A percentile compares a stretch with the other conserved stretches of the same genome.
Conservation (phyloP, 2,113 vertebrate genomes). For the Hoplias malabaricus region DNA sequence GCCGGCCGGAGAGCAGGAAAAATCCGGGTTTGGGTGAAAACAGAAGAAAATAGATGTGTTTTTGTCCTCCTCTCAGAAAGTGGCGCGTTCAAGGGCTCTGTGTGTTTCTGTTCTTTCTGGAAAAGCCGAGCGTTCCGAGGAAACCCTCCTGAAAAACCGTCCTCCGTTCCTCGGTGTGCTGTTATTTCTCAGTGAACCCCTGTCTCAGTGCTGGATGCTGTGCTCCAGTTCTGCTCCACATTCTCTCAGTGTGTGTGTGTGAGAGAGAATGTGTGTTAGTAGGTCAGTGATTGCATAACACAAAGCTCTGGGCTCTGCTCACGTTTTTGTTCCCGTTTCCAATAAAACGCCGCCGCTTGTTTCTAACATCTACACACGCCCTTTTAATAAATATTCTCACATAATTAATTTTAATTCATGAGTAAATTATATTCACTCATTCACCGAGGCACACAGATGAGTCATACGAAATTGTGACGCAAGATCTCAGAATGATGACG, state of each 20-base stretch:
- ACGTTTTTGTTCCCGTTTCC: conserved; percentile 69
- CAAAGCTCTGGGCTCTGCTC: conserved; percentile 74
- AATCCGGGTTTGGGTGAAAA: background rate
- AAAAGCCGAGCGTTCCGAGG: too few relatives aligned
- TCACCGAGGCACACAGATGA: too few relatives aligned
- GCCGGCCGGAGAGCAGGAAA: background rate
- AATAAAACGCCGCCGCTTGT: too few relatives aligned
- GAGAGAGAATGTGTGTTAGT: conserved; percentile 87
- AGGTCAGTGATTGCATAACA: conserved; percentile 84
- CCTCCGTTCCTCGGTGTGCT: too few relatives aligned
- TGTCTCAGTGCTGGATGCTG: conserved; percentile 65
- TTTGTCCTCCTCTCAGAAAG: background rate
- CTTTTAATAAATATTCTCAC: too few relatives aligned
- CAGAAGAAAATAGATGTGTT: too few relatives aligned
- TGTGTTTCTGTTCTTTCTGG: background rate
- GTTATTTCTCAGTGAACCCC: conserved; percentile 30
- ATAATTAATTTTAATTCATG: too few relatives aligned
- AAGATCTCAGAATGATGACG: too few relatives aligned
- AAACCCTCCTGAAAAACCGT: too few relatives aligned
- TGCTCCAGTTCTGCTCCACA: conserved; percentile 71
- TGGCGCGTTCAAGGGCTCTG: background rate
- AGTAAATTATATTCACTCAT: too few relatives aligned
- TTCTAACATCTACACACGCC: too few relatives aligned
- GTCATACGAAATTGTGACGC: too few relatives aligned
- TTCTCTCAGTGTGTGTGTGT: conserved; percentile 75